Conservation (phyloP, 92 coral and sea anemone species). For the Montipora capitata region DNA sequence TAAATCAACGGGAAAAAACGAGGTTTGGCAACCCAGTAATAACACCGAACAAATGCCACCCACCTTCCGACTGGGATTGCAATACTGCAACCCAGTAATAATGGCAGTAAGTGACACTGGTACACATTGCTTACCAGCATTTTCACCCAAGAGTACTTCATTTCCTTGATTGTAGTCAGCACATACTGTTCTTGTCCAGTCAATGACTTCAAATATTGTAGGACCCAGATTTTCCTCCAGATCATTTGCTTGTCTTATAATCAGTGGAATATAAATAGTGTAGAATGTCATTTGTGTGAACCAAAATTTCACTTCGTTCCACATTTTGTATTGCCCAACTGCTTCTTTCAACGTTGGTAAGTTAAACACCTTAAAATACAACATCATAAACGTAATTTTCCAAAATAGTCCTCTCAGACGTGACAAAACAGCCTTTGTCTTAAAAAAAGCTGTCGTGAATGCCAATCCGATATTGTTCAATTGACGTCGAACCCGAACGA, state of each 20-base stretch:
- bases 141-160: constrained; percentile 23
- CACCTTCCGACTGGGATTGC: too few relatives aligned
- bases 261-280: constrained; percentile 28
- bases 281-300: constrained; percentile 29
- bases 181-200: constrained; percentile 18
- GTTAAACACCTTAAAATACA: constrained; percentile 30
- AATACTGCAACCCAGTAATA: background rate
- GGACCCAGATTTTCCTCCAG: constrained; percentile 25
- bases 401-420: constrained; percentile 5
- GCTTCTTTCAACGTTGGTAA: constrained; percentile 29
- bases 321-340: constrained; percentile 16
- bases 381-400: constrained; percentile 8
- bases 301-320: constrained; percentile 27
- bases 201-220: constrained; percentile 13
- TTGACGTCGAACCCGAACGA: background rate
- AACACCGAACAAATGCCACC: too few relatives aligned
- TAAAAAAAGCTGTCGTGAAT: constrained; percentile 3
- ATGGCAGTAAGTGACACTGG: constrained; percentile 39
- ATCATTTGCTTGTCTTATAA: background rate
- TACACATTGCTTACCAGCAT: constrained; percentile 37
- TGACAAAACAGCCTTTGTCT: background rate
- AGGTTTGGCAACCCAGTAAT: too few relatives aligned
- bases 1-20: too few relatives aligned
- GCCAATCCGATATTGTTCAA: constrained; percentile 11
- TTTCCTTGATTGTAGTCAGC: constrained; percentile 40